Base-by-base conservation (phyloP, 2,888 invertebrate genomes). In the Agrotis exclamationis region DNA sequence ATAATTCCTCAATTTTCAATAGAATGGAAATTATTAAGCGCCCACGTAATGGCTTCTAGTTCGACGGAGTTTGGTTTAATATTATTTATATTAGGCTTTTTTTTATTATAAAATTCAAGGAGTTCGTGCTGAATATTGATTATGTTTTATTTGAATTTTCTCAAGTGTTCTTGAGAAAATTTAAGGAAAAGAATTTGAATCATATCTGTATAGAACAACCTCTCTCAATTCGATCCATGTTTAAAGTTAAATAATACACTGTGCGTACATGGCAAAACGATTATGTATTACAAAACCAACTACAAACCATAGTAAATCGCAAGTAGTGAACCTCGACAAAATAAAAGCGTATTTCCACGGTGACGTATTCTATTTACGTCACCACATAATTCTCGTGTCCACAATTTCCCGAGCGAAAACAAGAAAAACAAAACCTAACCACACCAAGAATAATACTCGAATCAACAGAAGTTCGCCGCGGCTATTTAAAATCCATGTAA, bases 401-500 rank as follows among this genome's bases (percentile, higher is more conserved):
- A 74, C 82, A 71, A 80, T 81, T 83, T 78, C 79, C 62, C 82
- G 67, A 81, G 68, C 60, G 71, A 75, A 84, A 83, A 83, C 84
- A 77, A 84, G 82, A 80, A 86, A 82, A 79, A 78, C 80, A 80
- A 68, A 68, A 76, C 80, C 72, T 65, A 65, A 71, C 82, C 78
- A 65, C 76, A 82, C 79, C 80, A 82, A 85, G 84, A 85, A 86
- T 82, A 87, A 82, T 82, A 87, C 87, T 87, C 76, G 80, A 86
- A 88, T 89, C 87, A 78, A 88, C 88, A 86, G 87, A 89, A 91
- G 89, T 91, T 89, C 88, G 85, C 83, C 82, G 80, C 84, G 85
- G 90, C 90, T 92, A 89, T 92, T 93, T 91, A 87, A 90, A 90
- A 85, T 80, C 83, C 18, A 79, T 85, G 80, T 84, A 80, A 84